Evolutionary conservation across 2,113 vertebrate genomes (phyloP), one percentile per base, ranked within the genome.

Genomic region (Tor tambroides): DNA sequence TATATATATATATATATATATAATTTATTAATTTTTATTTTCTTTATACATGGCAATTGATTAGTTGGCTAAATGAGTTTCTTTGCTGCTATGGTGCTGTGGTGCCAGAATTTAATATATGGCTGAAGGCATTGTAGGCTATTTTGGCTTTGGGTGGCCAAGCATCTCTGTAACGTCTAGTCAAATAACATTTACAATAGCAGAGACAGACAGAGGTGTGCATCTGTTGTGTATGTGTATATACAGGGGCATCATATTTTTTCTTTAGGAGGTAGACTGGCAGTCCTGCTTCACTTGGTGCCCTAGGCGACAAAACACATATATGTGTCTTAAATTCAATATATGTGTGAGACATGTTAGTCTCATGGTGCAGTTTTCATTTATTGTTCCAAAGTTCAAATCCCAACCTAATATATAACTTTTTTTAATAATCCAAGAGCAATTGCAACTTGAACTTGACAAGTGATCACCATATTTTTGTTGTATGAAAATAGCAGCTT

Each of bases 151-250:
- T 65, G 43, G 59, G 21, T 65, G 59, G 54, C 21, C 35, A 8
- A 43, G 38, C 61, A 63, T 65, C 59, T 81, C 26, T 43, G n/a
- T 65, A 65, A 65, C 43, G 14, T 21, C 80, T 65, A 21, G 38
- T 81, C n/a, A 61, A 46, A 46, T 81, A 67, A 65, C n/a, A 67
- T 81, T 81, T 65, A 28, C 15, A 65, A 14, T 17, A 46, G 54
- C 12, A 80, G 32, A 80, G 23, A 46, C n/a, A 28, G 51, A 74
- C 35, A 43, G 21, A 38, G 38, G 4, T 77, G 74, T 85, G 21
- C 46, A 15, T 41, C n/a, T 79, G 15, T 54, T 43, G 49, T 81
- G 38, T 41, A 12, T 56, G 38, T 78, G 74, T 65, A 43, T 23
- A 8, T n/a, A 15, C 38, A n/a, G 19, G 7, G 21, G 21, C 56